phyloP scores from a whole-genome alignment of 2,797 vertebrate species.

The Mionectes olivaceus region DNA sequence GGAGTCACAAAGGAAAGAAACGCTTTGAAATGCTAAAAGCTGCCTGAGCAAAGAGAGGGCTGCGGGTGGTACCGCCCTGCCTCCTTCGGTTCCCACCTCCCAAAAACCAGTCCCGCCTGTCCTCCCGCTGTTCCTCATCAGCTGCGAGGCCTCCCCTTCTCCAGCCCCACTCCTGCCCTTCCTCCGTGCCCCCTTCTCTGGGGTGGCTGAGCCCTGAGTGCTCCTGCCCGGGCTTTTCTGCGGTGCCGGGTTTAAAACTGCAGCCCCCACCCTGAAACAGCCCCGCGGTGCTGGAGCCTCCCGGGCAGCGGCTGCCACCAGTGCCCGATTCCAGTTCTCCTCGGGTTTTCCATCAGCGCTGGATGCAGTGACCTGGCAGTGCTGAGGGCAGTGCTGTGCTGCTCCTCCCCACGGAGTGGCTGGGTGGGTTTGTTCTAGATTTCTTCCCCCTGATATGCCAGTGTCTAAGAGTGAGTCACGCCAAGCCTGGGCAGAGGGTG shows the following conservation, averaged over 20 bases:
- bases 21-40: conserved; percentile 61
- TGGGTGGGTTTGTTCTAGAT: background rate
- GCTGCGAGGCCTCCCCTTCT: background rate
- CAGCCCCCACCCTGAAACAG: accelerated
- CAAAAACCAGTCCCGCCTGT: background rate
- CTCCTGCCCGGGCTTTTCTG: background rate
- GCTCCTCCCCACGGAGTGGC: background rate
- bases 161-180: background rate
- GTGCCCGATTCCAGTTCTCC: accelerated
- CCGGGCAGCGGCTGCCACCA: background rate
- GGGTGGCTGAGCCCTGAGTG: accelerated
- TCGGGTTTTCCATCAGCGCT: accelerated
- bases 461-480: background rate
- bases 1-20: conserved; percentile 38
- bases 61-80: background rate
- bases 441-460: background rate
- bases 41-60: background rate
- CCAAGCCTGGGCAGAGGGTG: background rate
- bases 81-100: background rate
- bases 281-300: accelerated
- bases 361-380: background rate
- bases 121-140: background rate
- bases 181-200: background rate
- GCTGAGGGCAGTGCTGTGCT: background rate
- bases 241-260: background rate